phyloP scores from a whole-genome alignment of 1,140 invertebrate species.

The Pollicipes pollicipes region DNA sequence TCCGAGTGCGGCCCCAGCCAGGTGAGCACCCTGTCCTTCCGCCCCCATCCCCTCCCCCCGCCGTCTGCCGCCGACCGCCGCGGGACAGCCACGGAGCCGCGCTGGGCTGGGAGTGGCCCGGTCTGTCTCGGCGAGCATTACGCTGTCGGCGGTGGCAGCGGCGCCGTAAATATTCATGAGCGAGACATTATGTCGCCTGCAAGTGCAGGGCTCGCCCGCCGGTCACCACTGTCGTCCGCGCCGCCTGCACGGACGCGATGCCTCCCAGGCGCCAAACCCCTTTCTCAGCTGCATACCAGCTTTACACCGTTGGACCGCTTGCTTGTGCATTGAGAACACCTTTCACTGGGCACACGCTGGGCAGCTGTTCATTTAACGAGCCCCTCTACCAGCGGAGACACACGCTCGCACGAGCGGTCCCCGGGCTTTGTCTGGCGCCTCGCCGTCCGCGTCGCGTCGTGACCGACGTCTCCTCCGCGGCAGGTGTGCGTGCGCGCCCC shows the following conservation, averaged over 20 bases:
- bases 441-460: no score
- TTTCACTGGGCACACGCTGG: no score
- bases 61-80: no score
- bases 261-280: no score
- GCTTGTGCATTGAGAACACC: no score
- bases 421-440: no score
- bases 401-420: no score
- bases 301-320: no score
- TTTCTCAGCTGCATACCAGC: no score
- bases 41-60: conserved; percentile 12
- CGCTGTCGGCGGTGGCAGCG: conserved; percentile 2
- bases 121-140: conserved; percentile 6
- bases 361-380: no score
- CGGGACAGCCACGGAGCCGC: no score
- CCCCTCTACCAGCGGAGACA: no score
- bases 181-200: neutral
- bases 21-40: conserved; percentile 8
- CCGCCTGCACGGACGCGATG: conserved; percentile 22
- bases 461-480: conserved; percentile 16
- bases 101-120: neutral
- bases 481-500: conserved; percentile 57
- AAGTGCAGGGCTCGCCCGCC: neutral
- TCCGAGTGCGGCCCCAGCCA: conserved; percentile 37
- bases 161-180: neutral
- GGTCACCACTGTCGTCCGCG: neutral